Conservation (phyloP, 1,140 invertebrate genomes). For the Leptinotarsa undecemlineata region DNA sequence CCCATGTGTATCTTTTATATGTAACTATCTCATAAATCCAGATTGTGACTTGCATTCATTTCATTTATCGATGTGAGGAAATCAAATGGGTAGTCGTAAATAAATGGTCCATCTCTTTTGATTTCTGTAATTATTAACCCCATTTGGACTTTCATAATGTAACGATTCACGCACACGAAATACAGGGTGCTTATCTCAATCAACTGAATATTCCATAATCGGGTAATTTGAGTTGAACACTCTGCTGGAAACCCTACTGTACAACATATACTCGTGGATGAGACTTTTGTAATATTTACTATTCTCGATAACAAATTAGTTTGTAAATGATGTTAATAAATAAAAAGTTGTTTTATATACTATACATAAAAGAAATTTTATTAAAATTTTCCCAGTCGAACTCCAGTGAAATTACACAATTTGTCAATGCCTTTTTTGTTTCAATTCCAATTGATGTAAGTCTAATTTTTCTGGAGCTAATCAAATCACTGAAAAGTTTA, state of each 20-base stretch:
- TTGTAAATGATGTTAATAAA: slow-evolving; percentile 56
- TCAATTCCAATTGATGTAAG: not conserved
- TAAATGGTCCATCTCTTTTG: too few relatives aligned
- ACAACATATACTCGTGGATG: slow-evolving; percentile 36
- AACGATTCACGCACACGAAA: slow-evolving; percentile 52
- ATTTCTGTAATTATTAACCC: not conserved
- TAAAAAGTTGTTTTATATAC: slow-evolving; percentile 56
- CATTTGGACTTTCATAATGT: slow-evolving; percentile 30
- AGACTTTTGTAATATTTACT: slow-evolving; percentile 46
- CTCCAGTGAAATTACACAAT: slow-evolving; percentile 20
- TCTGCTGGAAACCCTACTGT: slow-evolving; percentile 39
- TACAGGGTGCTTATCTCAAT: slow-evolving; percentile 43
- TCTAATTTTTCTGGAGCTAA: slow-evolving; percentile 29
- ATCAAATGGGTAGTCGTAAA: too few relatives aligned
- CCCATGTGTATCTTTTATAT: too few relatives aligned
- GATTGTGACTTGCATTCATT: too few relatives aligned
- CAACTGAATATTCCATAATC: not conserved
- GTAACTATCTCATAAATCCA: too few relatives aligned
- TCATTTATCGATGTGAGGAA: too few relatives aligned
- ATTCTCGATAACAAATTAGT: slow-evolving; percentile 47
- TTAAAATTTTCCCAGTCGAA: slow-evolving; percentile 42
- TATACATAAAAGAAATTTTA: slow-evolving; percentile 53
- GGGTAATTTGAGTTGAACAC: slow-evolving; percentile 20
- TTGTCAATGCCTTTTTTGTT: not conserved
- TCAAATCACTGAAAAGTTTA: slow-evolving; percentile 49